Conservation (phyloP, 2,888 invertebrate species). For the Idaea straminata region DNA sequence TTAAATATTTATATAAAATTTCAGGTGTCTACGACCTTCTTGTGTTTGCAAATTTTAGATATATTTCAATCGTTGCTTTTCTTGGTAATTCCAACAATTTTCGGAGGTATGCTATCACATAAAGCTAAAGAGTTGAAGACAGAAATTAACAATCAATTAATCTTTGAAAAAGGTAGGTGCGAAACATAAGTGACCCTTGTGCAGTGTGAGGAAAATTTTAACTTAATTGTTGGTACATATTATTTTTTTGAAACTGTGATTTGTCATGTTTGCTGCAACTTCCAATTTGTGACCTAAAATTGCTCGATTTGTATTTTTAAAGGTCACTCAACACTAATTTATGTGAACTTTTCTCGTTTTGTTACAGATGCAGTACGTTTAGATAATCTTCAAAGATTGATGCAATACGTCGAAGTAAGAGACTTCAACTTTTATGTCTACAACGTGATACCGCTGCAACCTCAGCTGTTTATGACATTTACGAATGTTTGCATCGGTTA, state of each 20-base stretch:
- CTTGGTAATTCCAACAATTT: not conserved
- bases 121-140: not conserved
- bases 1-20: not conserved
- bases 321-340: not conserved
- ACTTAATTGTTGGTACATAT: no score
- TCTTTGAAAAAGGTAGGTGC: not conserved
- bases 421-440: not conserved
- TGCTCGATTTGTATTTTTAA: no score
- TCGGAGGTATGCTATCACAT: not conserved
- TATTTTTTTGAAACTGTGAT: no score
- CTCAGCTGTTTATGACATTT: not conserved
- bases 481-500: not conserved
- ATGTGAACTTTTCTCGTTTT: not conserved
- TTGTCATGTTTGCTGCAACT: no score
- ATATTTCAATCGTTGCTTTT: not conserved
- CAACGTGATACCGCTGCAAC: not conserved
- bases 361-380: not conserved
- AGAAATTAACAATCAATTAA: not conserved
- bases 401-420: not conserved
- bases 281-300: no score
- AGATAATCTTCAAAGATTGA: not conserved
- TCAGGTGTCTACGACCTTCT: not conserved
- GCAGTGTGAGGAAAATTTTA: no score
- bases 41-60: not conserved
- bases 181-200: not conserved